These are phyloP conservation scores for Eremophila alpestris DNA, from an alignment of 2,797 vertebrate genomes.

Conservation along the genomic window DNA sequence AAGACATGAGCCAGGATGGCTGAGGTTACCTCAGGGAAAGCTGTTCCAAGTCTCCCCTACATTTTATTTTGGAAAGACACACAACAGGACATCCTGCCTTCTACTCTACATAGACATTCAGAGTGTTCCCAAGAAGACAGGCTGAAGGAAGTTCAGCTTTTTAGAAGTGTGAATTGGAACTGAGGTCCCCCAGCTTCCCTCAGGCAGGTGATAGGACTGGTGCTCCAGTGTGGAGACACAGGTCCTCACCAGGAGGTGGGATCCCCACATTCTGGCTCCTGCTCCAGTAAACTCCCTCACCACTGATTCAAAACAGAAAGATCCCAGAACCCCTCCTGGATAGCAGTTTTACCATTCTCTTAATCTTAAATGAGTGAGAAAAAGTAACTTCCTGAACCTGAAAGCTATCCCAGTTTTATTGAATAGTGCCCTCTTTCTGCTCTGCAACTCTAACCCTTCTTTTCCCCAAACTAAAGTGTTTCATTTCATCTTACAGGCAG, in stretches of 20 bases:
- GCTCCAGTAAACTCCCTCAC: background rate
- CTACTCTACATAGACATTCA: background rate
- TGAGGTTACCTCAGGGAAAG: background rate
- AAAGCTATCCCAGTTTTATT: background rate
- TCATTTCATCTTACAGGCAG: background rate
- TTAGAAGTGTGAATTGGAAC: background rate
- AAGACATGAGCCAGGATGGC: background rate
- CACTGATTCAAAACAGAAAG: background rate
- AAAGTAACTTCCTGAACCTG: background rate
- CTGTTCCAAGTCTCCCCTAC: background rate
- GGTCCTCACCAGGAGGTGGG: background rate
- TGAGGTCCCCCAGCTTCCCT: background rate
- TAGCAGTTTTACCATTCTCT: background rate
- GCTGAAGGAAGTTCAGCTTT: background rate
- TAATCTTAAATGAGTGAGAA: background rate
- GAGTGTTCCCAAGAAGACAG: background rate
- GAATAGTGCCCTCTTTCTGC: background rate
- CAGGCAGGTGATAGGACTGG: background rate
- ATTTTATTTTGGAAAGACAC: background rate
- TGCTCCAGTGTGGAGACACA: background rate
- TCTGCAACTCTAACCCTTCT: background rate
- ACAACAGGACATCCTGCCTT: background rate
- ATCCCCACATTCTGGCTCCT: background rate
- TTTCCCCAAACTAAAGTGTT: background rate
- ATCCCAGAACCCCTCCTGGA: rapidly evolving